These are phyloP conservation scores for Pelagia noctiluca DNA, from an alignment of 30 jellyfish, hydroid and myxozoan species.

Conservation along the genomic window DNA sequence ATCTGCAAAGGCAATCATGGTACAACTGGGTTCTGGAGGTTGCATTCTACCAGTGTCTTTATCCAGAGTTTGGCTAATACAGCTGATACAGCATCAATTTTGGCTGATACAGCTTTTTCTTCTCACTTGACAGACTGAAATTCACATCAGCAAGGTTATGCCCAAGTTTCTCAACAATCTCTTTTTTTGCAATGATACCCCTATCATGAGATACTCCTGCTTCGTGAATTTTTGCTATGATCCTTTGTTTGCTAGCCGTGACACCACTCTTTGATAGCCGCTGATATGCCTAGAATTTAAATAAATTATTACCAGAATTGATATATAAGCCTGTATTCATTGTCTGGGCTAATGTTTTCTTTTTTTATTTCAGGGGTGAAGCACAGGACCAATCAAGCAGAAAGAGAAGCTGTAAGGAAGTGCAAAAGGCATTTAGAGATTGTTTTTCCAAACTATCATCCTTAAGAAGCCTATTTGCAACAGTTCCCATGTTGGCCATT, in stretches of 20 bases:
- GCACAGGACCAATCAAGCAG: no score
- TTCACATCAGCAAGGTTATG: not conserved
- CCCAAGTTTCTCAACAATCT: conserved; percentile 11
- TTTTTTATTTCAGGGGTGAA: conserved; percentile 17
- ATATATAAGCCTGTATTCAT: not conserved
- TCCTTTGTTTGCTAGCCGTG: conserved; percentile 27
- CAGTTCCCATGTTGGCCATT: conserved; percentile 7
- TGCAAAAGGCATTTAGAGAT: conserved; percentile 33
- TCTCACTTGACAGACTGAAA: not conserved
- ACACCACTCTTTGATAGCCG: conserved; percentile 32
- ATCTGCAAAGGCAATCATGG: not conserved
- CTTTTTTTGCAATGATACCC: conserved; percentile 20
- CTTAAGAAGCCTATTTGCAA: conserved; percentile 8
- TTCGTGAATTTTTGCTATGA: conserved; percentile 27
- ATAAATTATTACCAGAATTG: not conserved
- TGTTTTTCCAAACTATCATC: conserved; percentile 18
- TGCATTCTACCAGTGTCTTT: not conserved
- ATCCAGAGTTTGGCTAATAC: not conserved
- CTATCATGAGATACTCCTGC: conserved; percentile 34
- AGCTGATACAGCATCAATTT: no score
- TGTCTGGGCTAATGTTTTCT: not conserved
- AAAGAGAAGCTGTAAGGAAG: conserved; percentile 10
- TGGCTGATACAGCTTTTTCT: not conserved
- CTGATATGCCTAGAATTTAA: conserved; percentile 33
- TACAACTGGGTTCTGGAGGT: not conserved